phyloP scores from a whole-genome alignment of 2,888 invertebrate species.

The Caenorhabditis auriculariae region DNA sequence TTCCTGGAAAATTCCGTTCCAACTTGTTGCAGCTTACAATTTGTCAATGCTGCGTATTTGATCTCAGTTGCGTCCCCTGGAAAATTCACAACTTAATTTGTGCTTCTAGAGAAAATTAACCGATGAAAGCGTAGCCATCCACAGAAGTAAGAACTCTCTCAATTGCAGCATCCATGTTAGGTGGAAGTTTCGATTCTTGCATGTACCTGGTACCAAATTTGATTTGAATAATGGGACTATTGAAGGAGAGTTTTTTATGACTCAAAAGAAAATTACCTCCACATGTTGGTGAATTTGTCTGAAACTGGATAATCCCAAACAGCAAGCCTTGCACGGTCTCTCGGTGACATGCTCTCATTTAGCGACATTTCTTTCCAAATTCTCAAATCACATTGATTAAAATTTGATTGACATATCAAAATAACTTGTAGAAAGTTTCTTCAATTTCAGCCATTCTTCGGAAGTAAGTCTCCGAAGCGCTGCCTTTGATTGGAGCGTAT shows the following conservation, averaged over 20 bases:
- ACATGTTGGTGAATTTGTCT: conserved; percentile 97
- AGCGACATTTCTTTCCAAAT: conserved; percentile 98
- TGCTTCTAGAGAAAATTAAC: conserved; percentile 62
- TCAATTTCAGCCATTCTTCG: conserved; percentile 94
- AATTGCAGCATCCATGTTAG: conserved; percentile 78
- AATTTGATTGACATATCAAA: neutral
- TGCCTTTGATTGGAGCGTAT: conserved; percentile 86
- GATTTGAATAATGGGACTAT: conserved; percentile 70
- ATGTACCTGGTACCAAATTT: conserved; percentile 25
- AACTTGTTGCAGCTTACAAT: conserved; percentile 83
- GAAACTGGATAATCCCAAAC: conserved; percentile 99
- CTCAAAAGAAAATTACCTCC: too few relatives aligned
- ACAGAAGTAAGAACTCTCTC: conserved; percentile 70
- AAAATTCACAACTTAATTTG: conserved; percentile 1
- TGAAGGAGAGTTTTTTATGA: too few relatives aligned
- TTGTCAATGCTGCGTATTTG: conserved; percentile 77
- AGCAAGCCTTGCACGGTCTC: conserved; percentile 87
- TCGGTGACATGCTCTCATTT: conserved; percentile 85
- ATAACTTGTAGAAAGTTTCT: conserved; percentile 85
- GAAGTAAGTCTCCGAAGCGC: conserved; percentile 89
- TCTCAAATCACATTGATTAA: conserved; percentile 66
- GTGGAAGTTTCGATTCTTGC: conserved; percentile 77
- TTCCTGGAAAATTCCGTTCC: conserved; percentile 96
- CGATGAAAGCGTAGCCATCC: conserved; percentile 87
- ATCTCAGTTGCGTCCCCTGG: conserved; percentile 88